These are phyloP conservation scores for Junonia oenone DNA, from an alignment of 2,888 invertebrate species.

Conservation along the genomic window DNA sequence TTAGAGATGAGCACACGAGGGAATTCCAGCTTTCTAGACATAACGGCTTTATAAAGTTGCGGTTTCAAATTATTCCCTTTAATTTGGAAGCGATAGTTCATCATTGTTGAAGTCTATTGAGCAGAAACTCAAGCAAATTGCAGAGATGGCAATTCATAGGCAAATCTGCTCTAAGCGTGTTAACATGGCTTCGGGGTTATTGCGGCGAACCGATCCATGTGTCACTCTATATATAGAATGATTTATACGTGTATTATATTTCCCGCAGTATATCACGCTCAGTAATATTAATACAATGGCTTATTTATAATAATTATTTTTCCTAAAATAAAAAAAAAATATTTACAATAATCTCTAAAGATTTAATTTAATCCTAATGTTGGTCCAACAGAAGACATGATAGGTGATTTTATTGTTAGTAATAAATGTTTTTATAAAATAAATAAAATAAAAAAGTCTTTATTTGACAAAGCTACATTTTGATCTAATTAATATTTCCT, in stretches of 20 bases:
- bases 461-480: no score
- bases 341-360: no score
- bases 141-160: conserved; percentile 66
- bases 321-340: no score
- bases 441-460: no score
- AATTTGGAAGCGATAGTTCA: conserved; percentile 35
- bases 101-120: conserved; percentile 43
- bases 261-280: no score
- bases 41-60: conserved; percentile 1
- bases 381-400: no score
- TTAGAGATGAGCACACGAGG: conserved; percentile 10
- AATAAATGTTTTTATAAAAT: no score
- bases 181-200: conserved; percentile 66
- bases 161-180: conserved; percentile 70
- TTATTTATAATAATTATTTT: no score
- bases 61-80: conserved; percentile 27
- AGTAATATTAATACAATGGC: no score
- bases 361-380: no score
- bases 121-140: conserved; percentile 58
- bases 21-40: not conserved
- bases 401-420: no score
- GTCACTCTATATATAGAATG: conserved; percentile 28
- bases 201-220: conserved; percentile 59
- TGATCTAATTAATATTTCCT: no score
- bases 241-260: conserved; percentile 6